phyloP scores from a whole-genome alignment of 2,888 invertebrate species.

The Arenicola marina region DNA sequence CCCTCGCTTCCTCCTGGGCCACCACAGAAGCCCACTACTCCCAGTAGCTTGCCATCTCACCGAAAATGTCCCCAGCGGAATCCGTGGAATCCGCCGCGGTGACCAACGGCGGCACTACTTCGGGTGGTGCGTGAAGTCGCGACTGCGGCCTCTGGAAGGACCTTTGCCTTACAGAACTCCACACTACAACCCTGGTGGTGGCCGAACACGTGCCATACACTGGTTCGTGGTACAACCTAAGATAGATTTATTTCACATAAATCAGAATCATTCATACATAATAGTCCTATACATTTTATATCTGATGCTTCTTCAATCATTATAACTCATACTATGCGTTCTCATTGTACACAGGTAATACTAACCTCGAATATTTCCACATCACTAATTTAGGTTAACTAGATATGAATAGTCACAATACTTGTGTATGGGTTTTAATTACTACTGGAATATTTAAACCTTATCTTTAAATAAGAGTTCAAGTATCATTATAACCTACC shows the following conservation, averaged over 20 bases:
- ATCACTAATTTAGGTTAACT: too few relatives aligned
- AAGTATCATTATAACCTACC: not conserved
- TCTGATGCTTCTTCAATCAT: too few relatives aligned
- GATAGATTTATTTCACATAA: too few relatives aligned
- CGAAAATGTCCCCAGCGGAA: not conserved
- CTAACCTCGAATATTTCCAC: too few relatives aligned
- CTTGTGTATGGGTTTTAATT: too few relatives aligned
- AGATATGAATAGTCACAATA: too few relatives aligned
- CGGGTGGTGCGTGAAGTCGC: not conserved
- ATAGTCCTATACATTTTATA: too few relatives aligned
- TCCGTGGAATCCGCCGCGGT: not conserved
- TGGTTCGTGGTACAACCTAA: not conserved
- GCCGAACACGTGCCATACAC: not conserved
- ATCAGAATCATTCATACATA: too few relatives aligned
- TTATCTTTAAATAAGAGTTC: not conserved
- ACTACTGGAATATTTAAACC: too few relatives aligned
- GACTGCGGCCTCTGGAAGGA: not conserved
- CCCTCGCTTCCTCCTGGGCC: not conserved
- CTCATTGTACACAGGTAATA: too few relatives aligned
- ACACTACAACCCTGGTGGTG: not conserved
- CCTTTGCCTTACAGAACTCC: not conserved
- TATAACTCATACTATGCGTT: too few relatives aligned
- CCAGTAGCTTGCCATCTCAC: not conserved
- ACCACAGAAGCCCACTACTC: not conserved
- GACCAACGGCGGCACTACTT: not conserved